These are phyloP conservation scores for Monoplex corrugatus DNA, from an alignment of 2,888 invertebrate genomes.

Conservation along the genomic window DNA sequence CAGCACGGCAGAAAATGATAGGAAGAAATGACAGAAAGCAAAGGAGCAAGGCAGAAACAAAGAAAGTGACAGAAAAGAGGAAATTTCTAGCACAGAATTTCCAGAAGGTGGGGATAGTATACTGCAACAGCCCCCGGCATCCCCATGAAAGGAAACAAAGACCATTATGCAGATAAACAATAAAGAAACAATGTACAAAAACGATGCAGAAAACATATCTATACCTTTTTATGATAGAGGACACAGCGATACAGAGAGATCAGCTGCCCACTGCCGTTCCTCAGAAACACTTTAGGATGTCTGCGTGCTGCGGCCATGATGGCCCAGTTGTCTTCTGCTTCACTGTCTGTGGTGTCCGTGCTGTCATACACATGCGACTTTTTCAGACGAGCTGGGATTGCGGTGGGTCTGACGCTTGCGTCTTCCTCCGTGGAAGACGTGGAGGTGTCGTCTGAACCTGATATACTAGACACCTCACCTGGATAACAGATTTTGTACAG, in stretches of 20 bases:
- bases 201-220: not conserved
- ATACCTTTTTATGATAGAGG: conserved; percentile 86
- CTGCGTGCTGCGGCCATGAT: conserved; percentile 63
- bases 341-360: conserved; percentile 65
- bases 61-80: too few relatives aligned
- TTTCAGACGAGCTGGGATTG: conserved; percentile 55
- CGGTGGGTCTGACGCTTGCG: conserved; percentile 43
- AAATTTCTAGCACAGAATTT: too few relatives aligned
- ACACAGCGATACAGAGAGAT: conserved; percentile 89
- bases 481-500: too few relatives aligned
- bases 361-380: conserved; percentile 32
- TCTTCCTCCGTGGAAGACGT: conserved; percentile 53
- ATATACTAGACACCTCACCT: conserved; percentile 87
- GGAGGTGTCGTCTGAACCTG: conserved; percentile 84
- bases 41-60: too few relatives aligned
- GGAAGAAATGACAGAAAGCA: too few relatives aligned
- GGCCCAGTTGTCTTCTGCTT: conserved; percentile 57
- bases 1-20: too few relatives aligned
- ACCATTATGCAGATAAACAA: too few relatives aligned
- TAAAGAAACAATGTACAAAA: not conserved
- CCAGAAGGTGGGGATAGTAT: too few relatives aligned
- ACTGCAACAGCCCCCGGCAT: too few relatives aligned
- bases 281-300: conserved; percentile 88
- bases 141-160: too few relatives aligned
- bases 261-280: conserved; percentile 86